Base-by-base conservation (phyloP, 2,113 vertebrate species). In the Phoxinus phoxinus region DNA sequence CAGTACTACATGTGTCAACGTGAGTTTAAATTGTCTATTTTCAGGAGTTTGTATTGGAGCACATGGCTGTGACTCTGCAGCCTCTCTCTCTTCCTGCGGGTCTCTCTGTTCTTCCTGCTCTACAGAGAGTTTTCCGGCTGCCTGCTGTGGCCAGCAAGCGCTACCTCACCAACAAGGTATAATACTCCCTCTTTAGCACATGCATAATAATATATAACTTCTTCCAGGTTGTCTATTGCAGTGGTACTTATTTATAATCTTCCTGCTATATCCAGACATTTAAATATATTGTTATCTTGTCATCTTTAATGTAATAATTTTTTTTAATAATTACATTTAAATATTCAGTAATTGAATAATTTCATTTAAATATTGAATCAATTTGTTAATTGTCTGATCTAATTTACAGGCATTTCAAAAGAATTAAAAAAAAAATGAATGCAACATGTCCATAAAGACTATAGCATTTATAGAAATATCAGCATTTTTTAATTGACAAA, bases 101-200 rank as follows among this genome's bases (percentile, higher is more conserved):
- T 13, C 91, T 99, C 51, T 93, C 82, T 0, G 94, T 97, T 73
- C 91, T 37, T 35, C 90, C 94, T 12, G 97, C 96, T 0, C 94
- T 99, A 27, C 94, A 95, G 0, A 90, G 96, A 25, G 97, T 98
- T 37, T 89, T 99, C 30, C 91, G 95, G 61, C 91, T 99, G 13
- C 97, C 97, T 0, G 90, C 96, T 0, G 97, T 99, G 85, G 97
- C 95, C 9, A 98, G 97, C 92, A 99, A 99, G 84, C 95, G 97
- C 84, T 98, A 97, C 91, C 95, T 99, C 87, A 99, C 97, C 88
- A 99, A 97, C 87, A 99, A 99, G 97, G 97, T 98, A 77, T 51
- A 5, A 44, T 74, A 10, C 69, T 72, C 25, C 0, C 44, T 15
- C 5, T 19, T n/a, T 17, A 58, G 13, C 17, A 53, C 69, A 76